Conservation (phyloP, 2,797 vertebrate species). For the Vultur gryphus region DNA sequence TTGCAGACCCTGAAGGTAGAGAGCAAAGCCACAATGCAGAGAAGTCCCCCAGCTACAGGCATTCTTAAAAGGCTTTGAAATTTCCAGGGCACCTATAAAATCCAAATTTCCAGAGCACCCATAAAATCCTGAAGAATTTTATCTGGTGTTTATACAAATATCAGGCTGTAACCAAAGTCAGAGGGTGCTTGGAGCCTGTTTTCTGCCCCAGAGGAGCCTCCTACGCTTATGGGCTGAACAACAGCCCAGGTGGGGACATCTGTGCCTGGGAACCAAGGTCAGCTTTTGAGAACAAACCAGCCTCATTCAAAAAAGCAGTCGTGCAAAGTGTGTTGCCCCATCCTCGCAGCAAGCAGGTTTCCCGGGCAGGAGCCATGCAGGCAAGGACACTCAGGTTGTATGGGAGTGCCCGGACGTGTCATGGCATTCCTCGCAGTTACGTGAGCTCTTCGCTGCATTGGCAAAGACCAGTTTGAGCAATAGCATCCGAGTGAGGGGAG, state of each 20-base stretch:
- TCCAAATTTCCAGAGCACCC: not conserved
- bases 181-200: not conserved
- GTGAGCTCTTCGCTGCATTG: not conserved
- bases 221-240: not conserved
- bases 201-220: not conserved
- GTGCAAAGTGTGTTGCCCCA: not conserved
- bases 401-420: not conserved
- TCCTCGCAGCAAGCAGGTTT: not conserved
- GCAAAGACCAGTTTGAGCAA: not conserved
- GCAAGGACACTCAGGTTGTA: not conserved
- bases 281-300: not conserved
- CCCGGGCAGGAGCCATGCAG: not conserved
- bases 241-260: not conserved
- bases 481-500: not conserved
- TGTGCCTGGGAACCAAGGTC: not conserved
- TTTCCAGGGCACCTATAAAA: not conserved
- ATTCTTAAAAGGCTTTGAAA: not conserved
- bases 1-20: not conserved
- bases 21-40: not conserved
- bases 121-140: not conserved
- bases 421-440: rapidly evolving
- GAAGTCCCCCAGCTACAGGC: not conserved
- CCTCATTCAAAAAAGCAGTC: not conserved
- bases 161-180: not conserved
- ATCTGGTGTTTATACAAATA: not conserved